A percentile compares a stretch with the other conserved stretches of the same genome.
Evolutionary conservation across 1,140 invertebrate species (phyloP).

Genomic region (Chironomus striatipennis): DNA sequence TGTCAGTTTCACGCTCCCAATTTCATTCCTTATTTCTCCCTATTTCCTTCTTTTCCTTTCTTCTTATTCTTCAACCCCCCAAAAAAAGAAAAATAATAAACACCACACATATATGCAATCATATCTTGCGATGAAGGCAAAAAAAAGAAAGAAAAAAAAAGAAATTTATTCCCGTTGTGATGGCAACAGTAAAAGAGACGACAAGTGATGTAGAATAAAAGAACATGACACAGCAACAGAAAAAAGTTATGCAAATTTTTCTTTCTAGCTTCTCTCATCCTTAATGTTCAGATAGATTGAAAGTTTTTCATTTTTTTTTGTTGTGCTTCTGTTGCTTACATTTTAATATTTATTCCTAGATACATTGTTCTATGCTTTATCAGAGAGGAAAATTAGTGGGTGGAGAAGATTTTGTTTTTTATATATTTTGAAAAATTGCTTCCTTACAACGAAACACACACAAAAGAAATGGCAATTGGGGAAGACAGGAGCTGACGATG

Average conservation of each 20-base stretch:
- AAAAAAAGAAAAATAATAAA: too few species aligned
- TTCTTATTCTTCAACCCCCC: too few species aligned
- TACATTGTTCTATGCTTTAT: too few species aligned
- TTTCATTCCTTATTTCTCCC: too few species aligned
- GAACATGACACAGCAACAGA: background rate
- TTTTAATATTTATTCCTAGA: too few species aligned
- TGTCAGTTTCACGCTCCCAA: too few species aligned
- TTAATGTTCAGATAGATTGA: background rate
- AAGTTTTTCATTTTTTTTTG: background rate
- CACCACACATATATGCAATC: too few species aligned
- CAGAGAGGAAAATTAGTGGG: background rate
- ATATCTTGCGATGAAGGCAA: too few species aligned
- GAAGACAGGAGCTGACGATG: background rate
- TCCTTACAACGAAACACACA: background rate
- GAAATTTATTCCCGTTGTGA: too few species aligned
- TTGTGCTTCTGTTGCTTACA: background rate
- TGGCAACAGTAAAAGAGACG: background rate
- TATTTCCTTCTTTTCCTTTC: too few species aligned
- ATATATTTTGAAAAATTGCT: slow-evolving; percentile 5
- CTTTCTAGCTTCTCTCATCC: background rate
- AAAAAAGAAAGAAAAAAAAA: too few species aligned
- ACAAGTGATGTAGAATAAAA: background rate
- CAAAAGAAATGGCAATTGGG: too few species aligned
- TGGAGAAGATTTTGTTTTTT: background rate
- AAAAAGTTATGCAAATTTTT: background rate